Base-by-base conservation (phyloP, 2,113 vertebrate genomes). In the Callipepla squamata region DNA sequence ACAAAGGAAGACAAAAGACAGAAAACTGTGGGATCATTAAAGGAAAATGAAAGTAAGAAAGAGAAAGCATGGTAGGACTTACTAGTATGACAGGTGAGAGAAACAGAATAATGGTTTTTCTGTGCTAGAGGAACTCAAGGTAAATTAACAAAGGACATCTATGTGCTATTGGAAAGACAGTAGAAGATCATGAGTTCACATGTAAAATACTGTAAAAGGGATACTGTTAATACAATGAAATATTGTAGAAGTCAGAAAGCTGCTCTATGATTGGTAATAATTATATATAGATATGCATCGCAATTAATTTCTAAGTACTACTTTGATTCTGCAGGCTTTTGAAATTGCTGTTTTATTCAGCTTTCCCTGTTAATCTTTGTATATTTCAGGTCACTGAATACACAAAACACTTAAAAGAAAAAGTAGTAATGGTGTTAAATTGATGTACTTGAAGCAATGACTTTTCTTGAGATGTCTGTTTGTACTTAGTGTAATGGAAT, bases 391-490 rank as follows among this genome's bases (percentile, higher is more conserved):
- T 91, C 90, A 88, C 82, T 93, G 89, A 93, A 90, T 95, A 77
- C 12, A 79, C 62, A 67, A 81, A 50, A 19, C 42, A 76, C 91
- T 89, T 95, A 76, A 90, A 93, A 93, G 92, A 84, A 94, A 94
- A 94, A 91, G 59, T 85, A 83, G 48, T 89, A 62, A 85, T 92
- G 48, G 58, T 78, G 89, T 96, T 97, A 96, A 97, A 96, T 92
- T 93, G 89, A 94, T 95, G 76, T 82, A 78, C 67, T 91, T 86
- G 82, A 86, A 95, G 82, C 77, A 67, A 72, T 89, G 93, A 94
- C 65, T 95, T 94, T 95, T 95, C 96, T 93, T 96, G 89, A 95
- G 90, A 93, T 93, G 88, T 96, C 93, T 97, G 67, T 97, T 94
- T 97, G 88, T 96, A 90, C 75, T 93, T 92, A 77, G 69, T 93